These are phyloP conservation scores for Troglohyphantes excavatus DNA, from an alignment of 2,888 invertebrate genomes.

Conservation along the genomic window DNA sequence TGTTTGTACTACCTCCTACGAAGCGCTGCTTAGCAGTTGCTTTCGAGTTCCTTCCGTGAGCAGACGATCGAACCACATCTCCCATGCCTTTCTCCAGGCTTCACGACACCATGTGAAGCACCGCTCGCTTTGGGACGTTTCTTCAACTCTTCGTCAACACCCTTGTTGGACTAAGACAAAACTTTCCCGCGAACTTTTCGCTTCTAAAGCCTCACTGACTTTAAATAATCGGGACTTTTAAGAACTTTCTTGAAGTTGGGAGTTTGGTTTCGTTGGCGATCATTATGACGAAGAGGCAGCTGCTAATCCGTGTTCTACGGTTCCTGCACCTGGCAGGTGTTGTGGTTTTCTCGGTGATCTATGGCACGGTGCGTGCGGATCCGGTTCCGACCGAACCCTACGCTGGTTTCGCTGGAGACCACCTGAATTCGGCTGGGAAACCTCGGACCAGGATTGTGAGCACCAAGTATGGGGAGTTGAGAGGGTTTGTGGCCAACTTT, in stretches of 20 bases:
- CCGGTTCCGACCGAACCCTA: background rate
- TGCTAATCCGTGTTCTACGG: background rate
- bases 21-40: conserved; percentile 43
- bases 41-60: conserved; percentile 35
- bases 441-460: conserved; percentile 91
- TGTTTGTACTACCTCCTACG: conserved; percentile 22
- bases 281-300: conserved; percentile 15
- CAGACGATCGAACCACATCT: conserved; percentile 28
- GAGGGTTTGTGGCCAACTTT: conserved; percentile 84
- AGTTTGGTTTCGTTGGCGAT: too few relatives aligned
- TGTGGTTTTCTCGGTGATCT: background rate
- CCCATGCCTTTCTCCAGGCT: background rate
- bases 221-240: background rate
- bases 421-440: conserved; percentile 38
- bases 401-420: conserved; percentile 22
- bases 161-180: background rate
- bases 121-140: background rate
- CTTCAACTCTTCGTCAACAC: background rate
- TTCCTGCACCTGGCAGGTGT: conserved; percentile 16
- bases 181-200: conserved; percentile 30
- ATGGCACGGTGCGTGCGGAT: conserved; percentile 6
- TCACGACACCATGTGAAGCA: conserved; percentile 13
- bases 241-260: background rate
- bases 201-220: background rate
- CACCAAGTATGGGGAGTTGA: conserved; percentile 92